A percentile compares a stretch with the other conserved stretches of the same genome.
Conservation (phyloP, 2,888 invertebrate genomes). For the Hirtodrosophila alboralis region DNA sequence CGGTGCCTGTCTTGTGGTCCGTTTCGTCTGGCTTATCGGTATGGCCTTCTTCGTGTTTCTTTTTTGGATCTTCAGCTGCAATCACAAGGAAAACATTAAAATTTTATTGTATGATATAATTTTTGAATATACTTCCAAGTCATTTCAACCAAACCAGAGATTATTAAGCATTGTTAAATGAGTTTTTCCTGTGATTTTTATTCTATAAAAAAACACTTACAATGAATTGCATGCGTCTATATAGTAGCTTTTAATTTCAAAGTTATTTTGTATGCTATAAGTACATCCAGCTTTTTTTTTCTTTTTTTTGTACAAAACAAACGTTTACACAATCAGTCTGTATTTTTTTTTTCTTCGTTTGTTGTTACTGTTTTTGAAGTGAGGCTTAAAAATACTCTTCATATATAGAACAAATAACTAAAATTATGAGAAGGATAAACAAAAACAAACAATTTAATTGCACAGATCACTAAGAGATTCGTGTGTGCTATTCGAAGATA, state of each 20-base stretch:
- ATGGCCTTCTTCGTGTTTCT: slow-evolving; percentile 15
- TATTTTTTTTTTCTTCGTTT: slow-evolving; percentile 37
- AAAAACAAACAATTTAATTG: slow-evolving; percentile 47
- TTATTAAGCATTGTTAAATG: slow-evolving; percentile 5
- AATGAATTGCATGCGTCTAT: slow-evolving; percentile 54
- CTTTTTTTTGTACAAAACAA: slow-evolving; percentile 63
- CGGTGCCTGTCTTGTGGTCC: slow-evolving; percentile 79
- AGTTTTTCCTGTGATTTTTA: slow-evolving; percentile 43
- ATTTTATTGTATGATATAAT: neutral
- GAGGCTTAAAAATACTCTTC: slow-evolving; percentile 55
- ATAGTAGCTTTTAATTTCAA: slow-evolving; percentile 49
- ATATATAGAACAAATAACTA: slow-evolving; percentile 52
- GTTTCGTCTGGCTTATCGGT: slow-evolving; percentile 25
- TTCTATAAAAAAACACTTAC: slow-evolving; percentile 60
- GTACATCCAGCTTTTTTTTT: slow-evolving; percentile 40
- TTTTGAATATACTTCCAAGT: neutral
- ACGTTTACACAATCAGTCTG: slow-evolving; percentile 74
- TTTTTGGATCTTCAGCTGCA: slow-evolving; percentile 54
- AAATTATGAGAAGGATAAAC: slow-evolving; percentile 40
- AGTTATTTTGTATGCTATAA: slow-evolving; percentile 37
- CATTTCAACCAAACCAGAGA: slow-evolving; percentile 1
- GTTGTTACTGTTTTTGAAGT: slow-evolving; percentile 46
- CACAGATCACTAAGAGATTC: slow-evolving; percentile 60
- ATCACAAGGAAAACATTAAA: slow-evolving; percentile 8
- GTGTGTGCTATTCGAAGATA: slow-evolving; percentile 56